Evolutionary conservation across 2,888 invertebrate species (phyloP).

Genomic region (Orthosia gracilis): DNA sequence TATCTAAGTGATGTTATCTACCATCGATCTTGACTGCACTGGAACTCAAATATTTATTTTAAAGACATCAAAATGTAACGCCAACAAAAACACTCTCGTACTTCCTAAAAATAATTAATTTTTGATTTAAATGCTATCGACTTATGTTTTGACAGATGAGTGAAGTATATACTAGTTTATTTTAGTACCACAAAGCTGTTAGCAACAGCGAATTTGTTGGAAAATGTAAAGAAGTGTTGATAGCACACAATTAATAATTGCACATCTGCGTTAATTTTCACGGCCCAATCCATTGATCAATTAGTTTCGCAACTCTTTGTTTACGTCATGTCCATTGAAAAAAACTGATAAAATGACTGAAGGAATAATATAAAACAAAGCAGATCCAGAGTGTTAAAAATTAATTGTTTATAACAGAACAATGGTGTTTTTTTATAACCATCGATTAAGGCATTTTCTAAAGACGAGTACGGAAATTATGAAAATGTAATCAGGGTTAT

Average conservation of each 20-base stretch:
- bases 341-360: constrained; percentile 26
- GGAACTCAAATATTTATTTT: constrained; percentile 44
- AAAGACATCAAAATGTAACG: constrained; percentile 23
- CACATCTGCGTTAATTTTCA: constrained; percentile 57
- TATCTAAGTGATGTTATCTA: constrained; percentile 38
- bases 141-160: constrained; percentile 27
- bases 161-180: constrained; percentile 33
- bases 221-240: constrained; percentile 24
- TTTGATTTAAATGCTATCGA: constrained; percentile 53
- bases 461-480: not conserved
- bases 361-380: constrained; percentile 16
- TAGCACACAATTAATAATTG: constrained; percentile 52
- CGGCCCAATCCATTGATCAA: constrained; percentile 64
- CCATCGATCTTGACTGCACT: constrained; percentile 24
- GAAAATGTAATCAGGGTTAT: not conserved
- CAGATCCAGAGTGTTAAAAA: not conserved
- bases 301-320: constrained; percentile 50
- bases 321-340: constrained; percentile 52
- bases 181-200: constrained; percentile 31
- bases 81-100: constrained; percentile 36
- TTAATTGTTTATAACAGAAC: not conserved
- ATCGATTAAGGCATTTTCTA: not conserved
- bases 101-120: constrained; percentile 31
- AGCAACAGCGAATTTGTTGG: constrained; percentile 22
- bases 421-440: not conserved